Conservation (phyloP, 2,797 vertebrate genomes). For the Pipistrellus pygmaeus region DNA sequence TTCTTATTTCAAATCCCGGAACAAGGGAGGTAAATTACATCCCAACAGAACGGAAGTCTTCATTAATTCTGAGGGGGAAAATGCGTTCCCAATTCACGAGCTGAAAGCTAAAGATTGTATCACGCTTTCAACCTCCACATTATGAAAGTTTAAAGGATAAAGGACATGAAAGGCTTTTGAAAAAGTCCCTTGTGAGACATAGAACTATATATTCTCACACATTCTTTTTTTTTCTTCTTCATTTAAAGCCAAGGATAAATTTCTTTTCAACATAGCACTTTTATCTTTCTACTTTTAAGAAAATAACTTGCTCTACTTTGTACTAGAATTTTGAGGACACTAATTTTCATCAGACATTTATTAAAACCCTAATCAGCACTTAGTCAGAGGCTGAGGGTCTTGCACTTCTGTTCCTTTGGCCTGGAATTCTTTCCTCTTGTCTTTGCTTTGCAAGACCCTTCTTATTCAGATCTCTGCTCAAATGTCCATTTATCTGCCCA, state of each 20-base stretch:
- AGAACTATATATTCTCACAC: background rate
- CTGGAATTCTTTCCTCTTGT: background rate
- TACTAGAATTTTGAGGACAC: conserved; percentile 7
- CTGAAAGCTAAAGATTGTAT: conserved; percentile 56
- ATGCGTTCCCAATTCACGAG: background rate
- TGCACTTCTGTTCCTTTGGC: background rate
- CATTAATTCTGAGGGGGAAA: conserved; percentile 40
- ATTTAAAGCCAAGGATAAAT: conserved; percentile 31
- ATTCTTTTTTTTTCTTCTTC: background rate
- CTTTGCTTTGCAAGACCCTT: background rate
- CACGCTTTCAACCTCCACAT: conserved; percentile 59
- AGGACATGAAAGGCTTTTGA: conserved; percentile 63
- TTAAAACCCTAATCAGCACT: background rate
- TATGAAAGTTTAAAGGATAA: conserved; percentile 74
- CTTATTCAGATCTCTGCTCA: background rate
- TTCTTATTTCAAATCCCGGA: conserved; percentile 51
- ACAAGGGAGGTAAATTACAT: conserved; percentile 38
- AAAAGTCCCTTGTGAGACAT: conserved; percentile 18
- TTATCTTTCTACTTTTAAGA: conserved; percentile 55
- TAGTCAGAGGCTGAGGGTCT: background rate
- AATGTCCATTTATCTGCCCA: background rate
- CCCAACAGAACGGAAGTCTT: conserved; percentile 11
- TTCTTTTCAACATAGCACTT: conserved; percentile 27
- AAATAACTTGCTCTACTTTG: background rate
- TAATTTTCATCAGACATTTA: background rate